Evolutionary conservation across 2,797 vertebrate species (phyloP).

Genomic region (Natrix natrix): DNA sequence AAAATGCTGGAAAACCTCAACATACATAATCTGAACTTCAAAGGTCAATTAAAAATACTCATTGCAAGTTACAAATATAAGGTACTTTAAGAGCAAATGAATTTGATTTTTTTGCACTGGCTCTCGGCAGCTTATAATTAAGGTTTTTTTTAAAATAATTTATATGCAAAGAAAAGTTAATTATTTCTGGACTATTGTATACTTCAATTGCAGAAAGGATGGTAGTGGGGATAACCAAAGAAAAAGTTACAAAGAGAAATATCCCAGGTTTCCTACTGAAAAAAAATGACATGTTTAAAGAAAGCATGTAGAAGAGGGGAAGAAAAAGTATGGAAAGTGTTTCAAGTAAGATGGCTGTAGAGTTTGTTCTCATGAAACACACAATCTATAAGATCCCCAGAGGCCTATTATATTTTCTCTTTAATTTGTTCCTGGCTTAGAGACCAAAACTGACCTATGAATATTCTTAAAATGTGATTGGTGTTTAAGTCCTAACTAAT

Average conservation of each 20-base stretch:
- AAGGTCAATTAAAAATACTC: constrained; percentile 17
- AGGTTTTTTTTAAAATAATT: background rate
- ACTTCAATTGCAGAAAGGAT: background rate
- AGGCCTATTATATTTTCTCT: background rate
- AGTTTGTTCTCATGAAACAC: background rate
- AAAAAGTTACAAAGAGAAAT: background rate
- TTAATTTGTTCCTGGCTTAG: background rate
- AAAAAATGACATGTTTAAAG: background rate
- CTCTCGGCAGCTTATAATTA: constrained; percentile 34
- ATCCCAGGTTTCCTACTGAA: background rate
- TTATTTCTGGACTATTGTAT: background rate
- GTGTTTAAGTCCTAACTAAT: background rate
- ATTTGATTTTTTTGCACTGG: constrained; percentile 28
- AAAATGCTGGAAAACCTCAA: constrained; percentile 20
- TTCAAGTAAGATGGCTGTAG: background rate
- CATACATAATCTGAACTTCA: constrained; percentile 2
- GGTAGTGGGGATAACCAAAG: background rate
- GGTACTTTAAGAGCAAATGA: background rate
- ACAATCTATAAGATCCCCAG: background rate
- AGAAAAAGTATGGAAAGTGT: background rate
- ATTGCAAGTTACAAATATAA: constrained; percentile 25
- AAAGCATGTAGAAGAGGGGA: background rate
- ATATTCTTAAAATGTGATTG: background rate
- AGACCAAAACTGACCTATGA: background rate
- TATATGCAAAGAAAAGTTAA: background rate